A percentile compares a stretch with the other conserved stretches of the same genome.
Evolutionary conservation across 2,113 vertebrate species (phyloP).

Genomic region (Donacobius atricapilla): DNA sequence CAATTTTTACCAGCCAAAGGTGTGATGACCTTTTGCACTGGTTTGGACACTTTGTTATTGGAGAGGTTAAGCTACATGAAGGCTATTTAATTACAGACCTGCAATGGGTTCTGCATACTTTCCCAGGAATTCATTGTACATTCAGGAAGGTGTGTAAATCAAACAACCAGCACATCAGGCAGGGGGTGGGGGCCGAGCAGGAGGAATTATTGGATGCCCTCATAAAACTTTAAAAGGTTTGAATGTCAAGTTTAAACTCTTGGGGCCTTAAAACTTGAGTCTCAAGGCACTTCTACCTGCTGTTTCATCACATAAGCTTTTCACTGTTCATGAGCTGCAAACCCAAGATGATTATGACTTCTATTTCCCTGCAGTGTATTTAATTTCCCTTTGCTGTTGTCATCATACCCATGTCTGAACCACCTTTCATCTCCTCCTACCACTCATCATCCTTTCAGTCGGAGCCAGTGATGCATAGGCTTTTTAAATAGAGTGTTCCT

Average conservation of each 20-base stretch:
- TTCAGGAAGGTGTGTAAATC: slow-evolving; percentile 53
- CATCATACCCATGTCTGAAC: slow-evolving; percentile 68
- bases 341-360: slow-evolving; percentile 69
- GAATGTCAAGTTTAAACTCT: slow-evolving; percentile 56
- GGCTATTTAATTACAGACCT: slow-evolving; percentile 38
- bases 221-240: slow-evolving; percentile 68
- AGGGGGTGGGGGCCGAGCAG: not conserved
- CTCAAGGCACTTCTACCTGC: slow-evolving; percentile 51
- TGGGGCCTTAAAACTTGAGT: slow-evolving; percentile 61
- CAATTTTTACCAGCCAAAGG: not conserved
- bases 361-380: slow-evolving; percentile 71
- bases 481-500: slow-evolving; percentile 71
- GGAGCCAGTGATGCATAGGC: slow-evolving; percentile 64
- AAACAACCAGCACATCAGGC: slow-evolving; percentile 48
- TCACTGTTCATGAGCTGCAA: slow-evolving; percentile 68
- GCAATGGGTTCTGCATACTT: slow-evolving; percentile 11
- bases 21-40: not conserved
- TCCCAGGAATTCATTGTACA: slow-evolving; percentile 1
- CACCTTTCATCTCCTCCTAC: slow-evolving; percentile 70
- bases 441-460: slow-evolving; percentile 71
- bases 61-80: not conserved
- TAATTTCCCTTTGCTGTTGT: slow-evolving; percentile 71
- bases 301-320: slow-evolving; percentile 64
- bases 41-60: not conserved
- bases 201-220: slow-evolving; percentile 62